These are phyloP conservation scores for Catamblyrhynchus diadema DNA, from an alignment of 2,797 vertebrate species.

Conservation along the genomic window DNA sequence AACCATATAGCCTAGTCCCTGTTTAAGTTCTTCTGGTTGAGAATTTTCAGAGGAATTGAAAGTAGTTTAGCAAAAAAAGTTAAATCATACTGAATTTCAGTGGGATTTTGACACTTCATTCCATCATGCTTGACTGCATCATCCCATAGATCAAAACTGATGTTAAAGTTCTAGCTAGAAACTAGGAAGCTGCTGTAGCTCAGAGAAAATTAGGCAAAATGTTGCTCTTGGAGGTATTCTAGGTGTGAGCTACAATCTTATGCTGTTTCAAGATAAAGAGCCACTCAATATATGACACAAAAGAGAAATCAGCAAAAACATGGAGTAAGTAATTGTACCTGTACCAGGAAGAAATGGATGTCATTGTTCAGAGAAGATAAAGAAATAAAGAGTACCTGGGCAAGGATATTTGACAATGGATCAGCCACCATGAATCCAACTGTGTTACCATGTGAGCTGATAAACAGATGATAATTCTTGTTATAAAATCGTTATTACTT, in stretches of 20 bases:
- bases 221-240: not conserved
- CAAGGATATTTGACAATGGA: not conserved
- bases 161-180: not conserved
- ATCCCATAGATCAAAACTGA: not conserved
- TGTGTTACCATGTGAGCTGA: not conserved
- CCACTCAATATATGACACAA: not conserved
- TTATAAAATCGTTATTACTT: not conserved
- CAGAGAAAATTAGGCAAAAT: not conserved
- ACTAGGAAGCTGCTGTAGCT: not conserved
- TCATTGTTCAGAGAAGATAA: not conserved
- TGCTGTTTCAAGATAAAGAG: not conserved
- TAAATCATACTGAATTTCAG: not conserved
- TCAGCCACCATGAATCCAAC: not conserved
- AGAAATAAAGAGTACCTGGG: not conserved
- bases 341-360: not conserved
- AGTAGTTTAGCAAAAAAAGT: not conserved
- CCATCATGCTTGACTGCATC: not conserved
- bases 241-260: not conserved
- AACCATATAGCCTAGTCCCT: not conserved
- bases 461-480: not conserved
- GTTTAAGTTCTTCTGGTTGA: not conserved
- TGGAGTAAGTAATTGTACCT: not conserved
- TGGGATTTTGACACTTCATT: not conserved
- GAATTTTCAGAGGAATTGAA: not conserved
- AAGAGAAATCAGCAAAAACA: not conserved